Evolutionary conservation across 2,888 invertebrate genomes (phyloP).

Genomic region (Hypercompe scribonia): DNA sequence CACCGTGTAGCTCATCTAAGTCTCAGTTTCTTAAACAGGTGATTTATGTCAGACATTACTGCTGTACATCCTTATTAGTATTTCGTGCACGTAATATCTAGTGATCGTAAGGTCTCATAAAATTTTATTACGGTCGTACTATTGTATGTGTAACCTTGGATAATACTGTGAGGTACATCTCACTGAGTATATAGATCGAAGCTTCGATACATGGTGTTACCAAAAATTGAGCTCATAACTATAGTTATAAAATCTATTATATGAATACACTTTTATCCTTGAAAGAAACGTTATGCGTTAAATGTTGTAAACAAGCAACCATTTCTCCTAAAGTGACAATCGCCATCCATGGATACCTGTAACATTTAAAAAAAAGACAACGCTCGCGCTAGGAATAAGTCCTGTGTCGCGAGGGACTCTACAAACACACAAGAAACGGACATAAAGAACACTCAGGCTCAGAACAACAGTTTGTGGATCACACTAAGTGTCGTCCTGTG

Average conservation of each 20-base stretch:
- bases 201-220: neutral
- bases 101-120: slow-evolving; percentile 12
- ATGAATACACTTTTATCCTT: too few relatives aligned
- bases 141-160: slow-evolving; percentile 3
- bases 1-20: neutral
- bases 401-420: too few relatives aligned
- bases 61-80: slow-evolving; percentile 11
- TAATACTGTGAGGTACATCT: neutral
- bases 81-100: slow-evolving; percentile 21
- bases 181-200: neutral
- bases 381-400: too few relatives aligned
- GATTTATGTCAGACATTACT: slow-evolving; percentile 4
- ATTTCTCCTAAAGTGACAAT: too few relatives aligned
- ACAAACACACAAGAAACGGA: too few relatives aligned
- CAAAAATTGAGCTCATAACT: neutral
- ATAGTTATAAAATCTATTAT: neutral
- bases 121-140: slow-evolving; percentile 21
- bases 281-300: too few relatives aligned
- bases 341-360: too few relatives aligned
- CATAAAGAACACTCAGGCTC: too few relatives aligned
- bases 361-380: too few relatives aligned
- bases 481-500: too few relatives aligned
- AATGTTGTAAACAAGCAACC: too few relatives aligned
- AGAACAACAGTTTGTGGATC: too few relatives aligned
- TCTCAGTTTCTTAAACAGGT: neutral